phyloP scores from a whole-genome alignment of 1,140 invertebrate species.

The Pararge aegeria region DNA sequence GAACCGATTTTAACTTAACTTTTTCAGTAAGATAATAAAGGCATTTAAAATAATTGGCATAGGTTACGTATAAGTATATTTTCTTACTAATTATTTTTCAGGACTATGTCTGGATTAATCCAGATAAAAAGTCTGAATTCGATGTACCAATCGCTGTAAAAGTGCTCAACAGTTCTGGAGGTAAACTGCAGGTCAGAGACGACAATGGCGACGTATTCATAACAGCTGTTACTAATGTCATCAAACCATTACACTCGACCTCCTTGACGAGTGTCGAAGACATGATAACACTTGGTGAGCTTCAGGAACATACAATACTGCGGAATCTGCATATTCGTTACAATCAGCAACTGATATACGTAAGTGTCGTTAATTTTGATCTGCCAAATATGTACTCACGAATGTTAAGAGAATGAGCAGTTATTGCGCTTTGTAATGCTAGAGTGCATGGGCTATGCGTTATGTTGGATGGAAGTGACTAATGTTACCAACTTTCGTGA shows the following conservation, averaged over 20 bases:
- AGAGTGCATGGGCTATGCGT: no score
- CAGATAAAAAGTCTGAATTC: slow-evolving; percentile 86
- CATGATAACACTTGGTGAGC: slow-evolving; percentile 95
- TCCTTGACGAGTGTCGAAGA: slow-evolving; percentile 94
- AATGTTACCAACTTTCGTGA: no score
- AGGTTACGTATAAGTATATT: no score
- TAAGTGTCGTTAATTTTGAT: slow-evolving; percentile 77
- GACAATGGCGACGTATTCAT: slow-evolving; percentile 87
- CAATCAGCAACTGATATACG: slow-evolving; percentile 93
- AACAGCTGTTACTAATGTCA: slow-evolving; percentile 79
- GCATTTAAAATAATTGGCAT: no score
- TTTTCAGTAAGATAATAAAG: no score
- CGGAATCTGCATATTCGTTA: slow-evolving; percentile 95
- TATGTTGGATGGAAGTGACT: no score
- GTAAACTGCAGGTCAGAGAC: slow-evolving; percentile 87
- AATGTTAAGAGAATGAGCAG: no score
- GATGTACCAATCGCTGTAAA: slow-evolving; percentile 91
- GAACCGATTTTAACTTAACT: no score
- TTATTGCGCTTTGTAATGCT: no score
- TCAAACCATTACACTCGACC: slow-evolving; percentile 92
- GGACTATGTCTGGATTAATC: slow-evolving; percentile 93
- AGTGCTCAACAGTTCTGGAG: slow-evolving; percentile 88
- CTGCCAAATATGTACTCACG: no score
- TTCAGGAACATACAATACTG: slow-evolving; percentile 95
- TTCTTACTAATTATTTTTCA: slow-evolving; percentile 64